Base-by-base conservation (phyloP, 2,113 vertebrate genomes). In the Melanostigma gelatinosum region DNA sequence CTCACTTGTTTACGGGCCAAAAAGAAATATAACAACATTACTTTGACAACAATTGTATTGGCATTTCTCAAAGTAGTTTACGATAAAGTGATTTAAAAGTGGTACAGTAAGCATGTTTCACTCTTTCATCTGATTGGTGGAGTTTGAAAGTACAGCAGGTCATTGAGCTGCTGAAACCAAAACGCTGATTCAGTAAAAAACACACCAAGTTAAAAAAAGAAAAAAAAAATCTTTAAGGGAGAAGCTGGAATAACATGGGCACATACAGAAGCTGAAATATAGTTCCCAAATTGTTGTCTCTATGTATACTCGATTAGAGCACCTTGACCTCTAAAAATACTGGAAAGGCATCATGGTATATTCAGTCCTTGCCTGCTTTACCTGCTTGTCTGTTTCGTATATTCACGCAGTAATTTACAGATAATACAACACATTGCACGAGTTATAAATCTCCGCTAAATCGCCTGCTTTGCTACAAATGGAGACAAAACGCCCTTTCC, bases 61-160 rank as follows among this genome's bases (percentile, higher is more conserved):
- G 88, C 93, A 91, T 91, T 88, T 93, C 72, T 88, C 82, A 76
- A 90, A 84, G 86, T 82, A 68, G 76, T 52, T 68, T 71, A 85
- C 72, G 72, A 89, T 93, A 94, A 94, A 93, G 92, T 92, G 90
- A 93, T 94, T 94, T 94, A 91, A 93, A 94, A 94, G 84, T 63
- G 55, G 89, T 87, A 65, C 61, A 20, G 90, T 94, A 95, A 94
- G 94, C 94, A 95, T 84, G 91, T 94, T 95, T 93, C 62, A 60
- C 80, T 75, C 87, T 73, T 73, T 86, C 83, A 61, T 73, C 82
- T 77, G 81, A 92, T 92, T 85, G 89, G 84, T 85, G 77, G 82
- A 66, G n/a, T n/a, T n/a, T n/a, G n/a, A n/a, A 90, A 86, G 88
- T 89, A 87, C 90, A 92, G 93, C 90, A 89, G 88, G 92, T 90